These are phyloP conservation scores for Cyanoramphus novaezelandiae DNA, from an alignment of 2,113 vertebrate species.

Conservation along the genomic window DNA sequence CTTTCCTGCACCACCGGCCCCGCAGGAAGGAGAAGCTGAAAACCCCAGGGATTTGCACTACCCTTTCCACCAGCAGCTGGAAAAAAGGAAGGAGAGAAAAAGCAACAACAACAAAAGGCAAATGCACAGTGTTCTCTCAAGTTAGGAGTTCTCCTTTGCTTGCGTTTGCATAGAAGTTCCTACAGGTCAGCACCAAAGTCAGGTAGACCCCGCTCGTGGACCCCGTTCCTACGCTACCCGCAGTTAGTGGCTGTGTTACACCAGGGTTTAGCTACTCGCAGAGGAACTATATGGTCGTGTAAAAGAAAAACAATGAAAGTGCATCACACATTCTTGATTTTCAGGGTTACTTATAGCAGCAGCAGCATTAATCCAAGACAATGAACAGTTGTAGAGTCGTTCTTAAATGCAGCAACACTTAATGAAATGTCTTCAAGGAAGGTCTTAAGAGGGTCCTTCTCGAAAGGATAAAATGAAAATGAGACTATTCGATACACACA, in stretches of 20 bases:
- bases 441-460: conserved; percentile 64
- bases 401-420: conserved; percentile 70
- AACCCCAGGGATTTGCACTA: conserved; percentile 20
- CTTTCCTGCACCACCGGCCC: neutral
- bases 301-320: conserved; percentile 63
- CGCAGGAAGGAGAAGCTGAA: neutral
- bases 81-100: conserved; percentile 45
- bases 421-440: conserved; percentile 75
- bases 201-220: conserved; percentile 9
- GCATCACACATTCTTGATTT: conserved; percentile 82
- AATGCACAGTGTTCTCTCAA: conserved; percentile 65
- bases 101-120: neutral
- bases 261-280: conserved; percentile 49
- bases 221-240: neutral
- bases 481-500: conserved; percentile 44
- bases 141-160: conserved; percentile 63
- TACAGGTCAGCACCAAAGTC: conserved; percentile 66
- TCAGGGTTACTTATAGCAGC: conserved; percentile 78
- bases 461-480: conserved; percentile 57
- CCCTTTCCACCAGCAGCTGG: conserved; percentile 64
- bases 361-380: conserved; percentile 78
- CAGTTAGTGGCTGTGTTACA: conserved; percentile 72
- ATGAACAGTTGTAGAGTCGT: conserved; percentile 68
- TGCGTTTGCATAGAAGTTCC: conserved; percentile 64
- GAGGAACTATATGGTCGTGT: conserved; percentile 50